Evolutionary conservation across 2,113 vertebrate genomes (phyloP), one percentile per base, ranked within the genome.

Genomic region (Benitochromis conjunctus): DNA sequence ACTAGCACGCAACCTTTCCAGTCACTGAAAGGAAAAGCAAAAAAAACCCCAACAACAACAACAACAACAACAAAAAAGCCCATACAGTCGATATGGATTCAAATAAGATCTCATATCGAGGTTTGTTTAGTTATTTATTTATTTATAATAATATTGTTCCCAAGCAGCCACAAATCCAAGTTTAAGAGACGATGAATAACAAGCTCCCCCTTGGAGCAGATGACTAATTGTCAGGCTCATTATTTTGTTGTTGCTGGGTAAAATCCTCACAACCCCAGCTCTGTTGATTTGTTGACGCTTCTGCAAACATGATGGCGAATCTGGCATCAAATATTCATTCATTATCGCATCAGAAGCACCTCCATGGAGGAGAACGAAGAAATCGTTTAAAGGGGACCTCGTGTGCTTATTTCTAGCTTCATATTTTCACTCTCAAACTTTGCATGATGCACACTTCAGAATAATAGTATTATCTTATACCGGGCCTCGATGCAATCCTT

Each of bases 191-290:
- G 54, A 78, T 83, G 62, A 76, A 78, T 83, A 85, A 82, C 76
- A 81, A 88, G 83, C 81, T 26, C 13, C 11, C n/a, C 38, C 57
- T 53, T 9, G 10, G n/a, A 58, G 82, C 64, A 26, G 57, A 38
- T n/a, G 29, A 51, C 62, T 80, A 89, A 87, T 80, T 84, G 84
- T 82, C 51, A 18, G 19, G 19, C 79, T 83, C 85, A 87, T 87
- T 88, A 87, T 89, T 85, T 83, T 83, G 77, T 64, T 84, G 80
- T 86, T 84, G 78, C 58, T 24, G 80, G 77, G 57, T 76, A 58
- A 80, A 80, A 29, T 31, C 55, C 56, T 80, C 55, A 46, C 56
- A 60, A 60, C 56, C 54, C 11, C 41, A 76, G 18, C 46, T 76
- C 46, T 53, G 46, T 34, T 76, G 71, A 76, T 76, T 76, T 76